Conservation (phyloP, 2,797 vertebrate genomes). For the Micrastur ruficollis region DNA sequence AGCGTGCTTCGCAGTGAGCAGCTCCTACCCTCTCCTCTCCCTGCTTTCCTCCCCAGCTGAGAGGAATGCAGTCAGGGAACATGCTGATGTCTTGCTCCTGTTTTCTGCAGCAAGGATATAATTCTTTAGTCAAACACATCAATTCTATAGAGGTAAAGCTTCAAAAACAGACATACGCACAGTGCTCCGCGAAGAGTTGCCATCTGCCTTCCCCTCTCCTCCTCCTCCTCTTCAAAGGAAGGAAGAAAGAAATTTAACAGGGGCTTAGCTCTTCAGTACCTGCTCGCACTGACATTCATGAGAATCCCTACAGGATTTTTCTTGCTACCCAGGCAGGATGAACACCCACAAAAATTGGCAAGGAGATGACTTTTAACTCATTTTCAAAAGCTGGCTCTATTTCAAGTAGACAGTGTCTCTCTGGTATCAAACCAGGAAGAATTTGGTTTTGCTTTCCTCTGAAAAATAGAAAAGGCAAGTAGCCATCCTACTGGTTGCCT, state of each 20-base stretch:
- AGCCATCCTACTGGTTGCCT: slow-evolving; percentile 27
- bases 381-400: slow-evolving; percentile 49
- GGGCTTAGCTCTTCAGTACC: slow-evolving; percentile 57
- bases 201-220: slow-evolving; percentile 53
- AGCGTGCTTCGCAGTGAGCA: background rate
- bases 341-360: slow-evolving; percentile 68
- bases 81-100: slow-evolving; percentile 39
- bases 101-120: slow-evolving; percentile 11
- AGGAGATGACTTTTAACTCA: slow-evolving; percentile 61
- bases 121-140: slow-evolving; percentile 40
- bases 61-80: background rate
- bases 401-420: slow-evolving; percentile 51
- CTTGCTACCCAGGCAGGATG: slow-evolving; percentile 54
- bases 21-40: background rate
- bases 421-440: slow-evolving; percentile 45
- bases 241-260: slow-evolving; percentile 45
- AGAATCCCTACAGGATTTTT: slow-evolving; percentile 62
- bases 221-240: slow-evolving; percentile 58
- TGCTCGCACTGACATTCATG: slow-evolving; percentile 58
- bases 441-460: slow-evolving; percentile 15
- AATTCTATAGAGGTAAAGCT: slow-evolving; percentile 33
- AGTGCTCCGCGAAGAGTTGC: slow-evolving; percentile 24
- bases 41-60: background rate
- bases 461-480: slow-evolving; percentile 42
- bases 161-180: slow-evolving; percentile 21